Percentiles rank a stretch among this genome's conserved stretches.
Evolutionary conservation across 2,888 invertebrate genomes (phyloP).

Genomic region (Sclerodermus sp.): DNA sequence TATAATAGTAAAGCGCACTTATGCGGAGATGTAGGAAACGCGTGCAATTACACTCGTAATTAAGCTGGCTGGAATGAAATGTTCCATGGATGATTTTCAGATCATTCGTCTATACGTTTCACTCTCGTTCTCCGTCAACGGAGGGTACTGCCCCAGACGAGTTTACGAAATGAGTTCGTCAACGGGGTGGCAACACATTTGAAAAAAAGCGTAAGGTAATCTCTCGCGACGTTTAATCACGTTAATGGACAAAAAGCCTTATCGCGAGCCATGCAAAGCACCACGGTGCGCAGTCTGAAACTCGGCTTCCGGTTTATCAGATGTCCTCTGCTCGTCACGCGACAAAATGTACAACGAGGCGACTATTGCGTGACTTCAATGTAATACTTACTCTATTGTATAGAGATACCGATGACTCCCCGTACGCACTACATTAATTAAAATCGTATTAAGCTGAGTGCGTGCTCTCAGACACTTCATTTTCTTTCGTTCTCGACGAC

Average conservation of each 20-base stretch:
- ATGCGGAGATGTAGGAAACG: no score
- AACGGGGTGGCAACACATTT: no score
- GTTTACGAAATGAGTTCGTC: no score
- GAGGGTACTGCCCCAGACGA: no score
- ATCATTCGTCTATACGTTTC: no score
- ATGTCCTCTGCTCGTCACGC: constrained; percentile 35
- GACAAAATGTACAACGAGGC: constrained; percentile 28
- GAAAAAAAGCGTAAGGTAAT: constrained; percentile 20
- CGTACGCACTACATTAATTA: constrained; percentile 47
- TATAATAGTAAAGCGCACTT: no score
- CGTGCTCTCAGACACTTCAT: constrained; percentile 12
- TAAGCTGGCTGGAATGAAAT: no score
- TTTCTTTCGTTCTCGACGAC: no score
- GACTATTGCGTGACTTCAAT: constrained; percentile 36
- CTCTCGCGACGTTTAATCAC: constrained; percentile 43
- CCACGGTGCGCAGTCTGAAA: constrained; percentile 23
- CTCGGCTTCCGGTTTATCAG: constrained; percentile 32
- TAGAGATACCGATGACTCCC: constrained; percentile 22
- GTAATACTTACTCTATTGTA: constrained; percentile 37
- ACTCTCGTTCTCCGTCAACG: no score
- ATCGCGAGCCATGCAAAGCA: constrained; percentile 42
- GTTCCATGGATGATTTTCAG: no score
- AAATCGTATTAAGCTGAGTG: constrained; percentile 44
- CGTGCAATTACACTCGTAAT: no score
- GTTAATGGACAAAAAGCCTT: constrained; percentile 51